Conservation (phyloP, 2,113 vertebrate species). For the Chloebia gouldiae region DNA sequence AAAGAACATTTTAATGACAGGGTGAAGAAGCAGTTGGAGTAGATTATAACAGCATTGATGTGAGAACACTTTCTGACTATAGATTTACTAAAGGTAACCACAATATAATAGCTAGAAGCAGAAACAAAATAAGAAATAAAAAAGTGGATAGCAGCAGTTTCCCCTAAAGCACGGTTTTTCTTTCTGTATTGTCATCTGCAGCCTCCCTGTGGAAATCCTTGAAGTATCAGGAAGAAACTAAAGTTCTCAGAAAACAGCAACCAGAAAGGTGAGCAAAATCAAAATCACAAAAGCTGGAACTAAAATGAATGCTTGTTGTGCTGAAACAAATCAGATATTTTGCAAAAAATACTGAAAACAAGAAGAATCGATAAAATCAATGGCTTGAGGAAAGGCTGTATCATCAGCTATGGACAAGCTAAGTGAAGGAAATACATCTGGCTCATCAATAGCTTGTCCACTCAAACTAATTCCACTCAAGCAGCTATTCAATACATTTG, state of each 20-base stretch:
- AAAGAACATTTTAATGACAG: not conserved
- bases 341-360: not conserved
- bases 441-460: not conserved
- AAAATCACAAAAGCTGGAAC: not conserved
- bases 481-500: not conserved
- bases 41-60: not conserved
- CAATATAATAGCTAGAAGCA: not conserved
- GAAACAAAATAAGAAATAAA: not conserved
- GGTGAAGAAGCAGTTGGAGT: not conserved
- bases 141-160: not conserved
- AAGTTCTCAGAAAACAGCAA: not conserved
- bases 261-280: not conserved
- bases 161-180: not conserved
- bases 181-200: not conserved
- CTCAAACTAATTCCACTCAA: not conserved
- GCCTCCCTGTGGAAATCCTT: not conserved
- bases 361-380: not conserved
- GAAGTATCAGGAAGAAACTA: not conserved
- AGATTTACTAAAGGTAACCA: not conserved
- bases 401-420: not conserved
- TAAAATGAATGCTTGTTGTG: not conserved
- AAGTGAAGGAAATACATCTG: not conserved
- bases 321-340: not conserved
- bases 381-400: not conserved
- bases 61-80: not conserved